Conservation (phyloP, 2,797 vertebrate genomes). For the Takifugu ocellatus region DNA sequence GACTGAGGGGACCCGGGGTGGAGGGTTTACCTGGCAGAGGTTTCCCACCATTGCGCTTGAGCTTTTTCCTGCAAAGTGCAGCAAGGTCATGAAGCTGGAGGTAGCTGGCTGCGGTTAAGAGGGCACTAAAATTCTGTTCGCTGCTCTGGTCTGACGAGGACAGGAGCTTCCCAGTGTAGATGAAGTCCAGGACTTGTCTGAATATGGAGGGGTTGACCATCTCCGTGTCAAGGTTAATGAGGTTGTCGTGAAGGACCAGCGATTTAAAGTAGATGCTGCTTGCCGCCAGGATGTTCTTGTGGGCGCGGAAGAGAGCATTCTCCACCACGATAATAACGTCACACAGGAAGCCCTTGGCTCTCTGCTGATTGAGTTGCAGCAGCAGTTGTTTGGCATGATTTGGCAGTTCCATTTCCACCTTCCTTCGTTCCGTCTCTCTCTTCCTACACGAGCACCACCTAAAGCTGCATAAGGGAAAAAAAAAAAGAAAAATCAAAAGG, state of each 20-base stretch:
- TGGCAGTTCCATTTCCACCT: constrained; percentile 98
- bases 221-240: constrained; percentile 98
- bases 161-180: constrained; percentile 95
- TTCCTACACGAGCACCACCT: constrained; percentile 88
- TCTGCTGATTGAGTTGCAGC: constrained; percentile 98
- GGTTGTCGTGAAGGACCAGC: constrained; percentile 96
- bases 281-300: constrained; percentile 96
- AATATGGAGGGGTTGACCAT: constrained; percentile 96
- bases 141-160: constrained; percentile 85
- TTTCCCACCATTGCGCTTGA: constrained; percentile 86
- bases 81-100: constrained; percentile 98
- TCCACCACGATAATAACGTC: constrained; percentile 98
- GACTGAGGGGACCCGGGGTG: constrained; percentile 68
- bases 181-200: constrained; percentile 96
- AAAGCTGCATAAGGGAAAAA: constrained; percentile 52
- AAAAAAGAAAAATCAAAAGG: constrained; percentile 20
- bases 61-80: constrained; percentile 93
- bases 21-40: constrained; percentile 82
- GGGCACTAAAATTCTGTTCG: constrained; percentile 90
- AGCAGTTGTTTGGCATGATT: constrained; percentile 99
- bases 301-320: constrained; percentile 96
- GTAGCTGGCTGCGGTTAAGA: constrained; percentile 98
- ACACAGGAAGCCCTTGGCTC: constrained; percentile 98
- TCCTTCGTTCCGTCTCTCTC: constrained; percentile 66
- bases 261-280: constrained; percentile 99